These are phyloP conservation scores for Hetaerina americana DNA, from an alignment of 1,140 invertebrate species.

Conservation along the genomic window DNA sequence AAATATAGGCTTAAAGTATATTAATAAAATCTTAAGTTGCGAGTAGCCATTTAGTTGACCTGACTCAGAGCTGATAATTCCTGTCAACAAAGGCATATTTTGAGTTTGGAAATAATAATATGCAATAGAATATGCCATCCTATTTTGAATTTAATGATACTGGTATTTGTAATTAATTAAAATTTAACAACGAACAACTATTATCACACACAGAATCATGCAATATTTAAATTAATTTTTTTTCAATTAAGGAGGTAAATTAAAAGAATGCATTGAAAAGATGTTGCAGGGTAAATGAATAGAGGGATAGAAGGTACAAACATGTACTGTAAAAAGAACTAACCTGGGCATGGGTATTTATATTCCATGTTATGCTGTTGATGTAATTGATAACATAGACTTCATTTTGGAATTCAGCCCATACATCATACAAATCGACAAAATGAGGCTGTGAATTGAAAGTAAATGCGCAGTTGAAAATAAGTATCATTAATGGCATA, in stretches of 20 bases:
- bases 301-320: too few relatives aligned
- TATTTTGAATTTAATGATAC: too few relatives aligned
- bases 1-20: neutral
- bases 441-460: slow-evolving; percentile 42
- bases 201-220: neutral
- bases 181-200: neutral
- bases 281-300: too few relatives aligned
- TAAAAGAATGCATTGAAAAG: too few relatives aligned
- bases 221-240: neutral
- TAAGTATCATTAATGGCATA: neutral
- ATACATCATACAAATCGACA: slow-evolving; percentile 41
- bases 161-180: too few relatives aligned
- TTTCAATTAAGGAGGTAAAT: neutral
- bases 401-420: slow-evolving; percentile 46
- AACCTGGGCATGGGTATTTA: slow-evolving; percentile 23
- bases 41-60: too few relatives aligned
- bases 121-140: too few relatives aligned
- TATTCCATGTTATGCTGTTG: slow-evolving; percentile 35
- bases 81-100: too few relatives aligned
- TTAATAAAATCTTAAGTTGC: neutral
- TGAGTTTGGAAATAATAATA: too few relatives aligned
- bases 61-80: too few relatives aligned
- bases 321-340: too few relatives aligned
- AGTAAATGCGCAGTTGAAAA: neutral
- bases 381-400: slow-evolving; percentile 43